phyloP scores from a whole-genome alignment of 2,113 vertebrate genomes.

The Eudyptes chrysolophus region DNA sequence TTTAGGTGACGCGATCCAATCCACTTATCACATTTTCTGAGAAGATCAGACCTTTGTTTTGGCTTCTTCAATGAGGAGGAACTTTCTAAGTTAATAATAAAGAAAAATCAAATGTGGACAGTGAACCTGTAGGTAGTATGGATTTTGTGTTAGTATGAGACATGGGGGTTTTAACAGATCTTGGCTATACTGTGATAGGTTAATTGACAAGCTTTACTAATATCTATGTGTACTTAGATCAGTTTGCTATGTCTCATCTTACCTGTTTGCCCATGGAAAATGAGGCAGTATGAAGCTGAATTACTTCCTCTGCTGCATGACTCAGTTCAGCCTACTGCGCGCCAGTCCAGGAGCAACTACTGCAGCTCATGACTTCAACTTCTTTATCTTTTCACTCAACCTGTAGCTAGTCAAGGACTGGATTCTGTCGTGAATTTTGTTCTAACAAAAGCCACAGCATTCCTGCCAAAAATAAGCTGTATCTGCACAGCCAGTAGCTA shows the following conservation, averaged over 20 bases:
- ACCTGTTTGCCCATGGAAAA: neutral
- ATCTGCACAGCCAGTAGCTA: slow-evolving; percentile 22
- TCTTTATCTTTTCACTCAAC: neutral
- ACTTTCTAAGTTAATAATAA: neutral
- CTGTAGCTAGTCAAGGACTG: neutral
- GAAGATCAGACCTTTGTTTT: neutral
- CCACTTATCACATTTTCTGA: neutral
- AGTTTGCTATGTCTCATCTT: neutral
- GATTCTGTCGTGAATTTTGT: neutral
- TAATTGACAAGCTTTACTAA: neutral
- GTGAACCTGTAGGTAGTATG: neutral
- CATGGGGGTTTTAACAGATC: neutral
- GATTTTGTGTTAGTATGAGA: neutral
- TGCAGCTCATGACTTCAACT: neutral
- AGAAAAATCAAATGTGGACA: neutral
- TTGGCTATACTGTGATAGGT: neutral
- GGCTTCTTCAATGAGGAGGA: neutral
- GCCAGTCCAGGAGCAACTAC: neutral
- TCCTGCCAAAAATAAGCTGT: slow-evolving; percentile 42
- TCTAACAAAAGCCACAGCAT: neutral
- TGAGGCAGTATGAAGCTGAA: neutral
- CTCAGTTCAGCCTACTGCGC: neutral
- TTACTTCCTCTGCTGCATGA: neutral
- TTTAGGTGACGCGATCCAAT: neutral
- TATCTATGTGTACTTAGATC: neutral